Evolutionary conservation across 2,888 invertebrate species (phyloP), one percentile per base, ranked within the genome.

Genomic region (Nebria brevicollis): DNA sequence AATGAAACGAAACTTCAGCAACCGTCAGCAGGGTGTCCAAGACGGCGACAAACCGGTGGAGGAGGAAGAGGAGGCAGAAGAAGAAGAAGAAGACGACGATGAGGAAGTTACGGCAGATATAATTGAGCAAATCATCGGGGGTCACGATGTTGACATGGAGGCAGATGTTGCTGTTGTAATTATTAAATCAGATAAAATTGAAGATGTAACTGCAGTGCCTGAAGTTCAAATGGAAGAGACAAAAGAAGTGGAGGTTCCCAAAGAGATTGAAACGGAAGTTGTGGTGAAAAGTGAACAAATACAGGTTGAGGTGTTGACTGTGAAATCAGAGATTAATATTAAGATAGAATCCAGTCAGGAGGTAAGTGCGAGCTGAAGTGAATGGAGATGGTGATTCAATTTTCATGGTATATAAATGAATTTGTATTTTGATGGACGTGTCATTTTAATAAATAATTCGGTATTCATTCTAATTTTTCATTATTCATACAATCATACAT

Each of bases 1-100:
- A 84, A 90, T 88, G 86, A 89, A 87, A 82, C 85, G 86, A 70
- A 88, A 88, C 78, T 89, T 89, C 83, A 88, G 54, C 54, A 89
- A 84, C 83, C 84, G 8, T 72, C 82, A 72, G 85, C 43, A 11
- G 42, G 72, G 72, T 10, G 26, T 15, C 2, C n/a, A 26, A 41
- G 73, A 73, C 11, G 54, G 41, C 25, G 77, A 77, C 41, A 73
- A 72, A 10, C 13, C 54, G 54, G 77, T 64, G 25, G 64, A 72
- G 13, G 77, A 66, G n/a, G 72, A 73, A 3, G 73, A 73, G 10
- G 13, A 20, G 20, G n/a, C n/a, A n/a, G n/a, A n/a, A n/a, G 20
- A 20, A 20, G 77, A 72, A 54, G 64, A 72, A 1, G 77, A 66
- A 15, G 72, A 73, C 10, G 73, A 10, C 1, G 26, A 15, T 11